phyloP scores from a whole-genome alignment of 2,888 invertebrate species.

The Theretra japonica region DNA sequence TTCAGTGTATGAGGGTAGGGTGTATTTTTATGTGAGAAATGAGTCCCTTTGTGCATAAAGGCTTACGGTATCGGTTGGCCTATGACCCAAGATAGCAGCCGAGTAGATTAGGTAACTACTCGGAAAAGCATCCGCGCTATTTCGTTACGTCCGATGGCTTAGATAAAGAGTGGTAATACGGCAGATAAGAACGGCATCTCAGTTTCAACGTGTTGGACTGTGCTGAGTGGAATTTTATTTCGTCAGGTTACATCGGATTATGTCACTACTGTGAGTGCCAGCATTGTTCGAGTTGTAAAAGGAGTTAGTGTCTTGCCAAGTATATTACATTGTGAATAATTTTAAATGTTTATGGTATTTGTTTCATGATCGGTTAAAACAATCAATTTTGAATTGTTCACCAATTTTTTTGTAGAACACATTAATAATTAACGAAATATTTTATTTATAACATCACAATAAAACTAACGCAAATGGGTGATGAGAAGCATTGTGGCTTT shows the following conservation, averaged over 20 bases:
- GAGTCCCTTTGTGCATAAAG: constrained; percentile 42
- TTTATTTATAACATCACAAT: no score
- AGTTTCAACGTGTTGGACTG: constrained; percentile 40
- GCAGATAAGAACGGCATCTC: constrained; percentile 56
- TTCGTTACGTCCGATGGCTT: constrained; percentile 60
- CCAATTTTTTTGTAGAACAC: no score
- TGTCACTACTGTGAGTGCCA: background rate
- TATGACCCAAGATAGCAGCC: constrained; percentile 71
- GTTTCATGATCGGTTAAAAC: no score
- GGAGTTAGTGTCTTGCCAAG: background rate
- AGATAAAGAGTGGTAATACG: constrained; percentile 63
- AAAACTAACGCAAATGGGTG: no score
- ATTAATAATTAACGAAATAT: no score
- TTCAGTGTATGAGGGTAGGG: background rate
- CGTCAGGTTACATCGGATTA: background rate
- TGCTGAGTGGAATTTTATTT: background rate
- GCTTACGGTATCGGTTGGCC: constrained; percentile 75
- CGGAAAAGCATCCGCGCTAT: constrained; percentile 44
- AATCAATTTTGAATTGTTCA: no score
- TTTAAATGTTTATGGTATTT: background rate
- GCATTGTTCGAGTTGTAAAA: background rate
- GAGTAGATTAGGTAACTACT: constrained; percentile 69
- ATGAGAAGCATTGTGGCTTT: no score
- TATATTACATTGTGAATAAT: background rate
- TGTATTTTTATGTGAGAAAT: background rate